Conservation (phyloP, 2,888 invertebrate species). For the Lasioglossum calceatum region DNA sequence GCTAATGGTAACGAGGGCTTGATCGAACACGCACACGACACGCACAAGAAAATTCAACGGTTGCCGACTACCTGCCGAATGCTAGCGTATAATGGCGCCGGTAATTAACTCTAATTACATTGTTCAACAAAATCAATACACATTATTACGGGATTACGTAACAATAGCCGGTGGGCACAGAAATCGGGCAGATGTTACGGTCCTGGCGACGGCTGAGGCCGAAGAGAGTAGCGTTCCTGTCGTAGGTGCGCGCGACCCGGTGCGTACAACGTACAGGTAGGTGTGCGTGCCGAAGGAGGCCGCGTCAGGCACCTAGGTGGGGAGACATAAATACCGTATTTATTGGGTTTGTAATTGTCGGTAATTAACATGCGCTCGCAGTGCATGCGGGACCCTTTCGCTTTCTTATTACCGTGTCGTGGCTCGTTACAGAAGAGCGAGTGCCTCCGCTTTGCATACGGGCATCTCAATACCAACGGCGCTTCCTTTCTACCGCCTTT, state of each 20-base stretch:
- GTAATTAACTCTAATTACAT: conserved; percentile 44
- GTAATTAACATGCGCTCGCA: conserved; percentile 78
- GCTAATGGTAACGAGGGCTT: background rate
- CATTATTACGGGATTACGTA: conserved; percentile 28
- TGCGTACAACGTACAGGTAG: conserved; percentile 27
- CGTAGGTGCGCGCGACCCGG: conserved; percentile 45
- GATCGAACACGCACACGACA: no score
- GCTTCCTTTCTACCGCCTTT: conserved; percentile 44
- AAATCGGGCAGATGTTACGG: conserved; percentile 30
- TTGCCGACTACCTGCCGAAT: background rate
- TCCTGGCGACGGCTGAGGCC: background rate
- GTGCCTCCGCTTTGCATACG: conserved; percentile 77
- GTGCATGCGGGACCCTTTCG: conserved; percentile 69
- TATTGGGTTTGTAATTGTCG: conserved; percentile 80
- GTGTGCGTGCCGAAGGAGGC: conserved; percentile 47
- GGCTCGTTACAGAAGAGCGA: conserved; percentile 74
- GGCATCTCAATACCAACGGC: conserved; percentile 70
- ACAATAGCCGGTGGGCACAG: conserved; percentile 17
- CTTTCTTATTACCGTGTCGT: conserved; percentile 77
- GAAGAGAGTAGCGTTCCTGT: background rate
- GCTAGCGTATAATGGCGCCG: background rate
- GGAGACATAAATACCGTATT: conserved; percentile 77
- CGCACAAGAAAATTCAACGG: background rate
- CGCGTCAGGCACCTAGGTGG: conserved; percentile 43
- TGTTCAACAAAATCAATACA: conserved; percentile 9